A percentile compares a stretch with the other conserved stretches of the same genome.
These are phyloP conservation scores for Drosophila nigricruria DNA, from an alignment of 2,888 invertebrate species.

Conservation along the genomic window DNA sequence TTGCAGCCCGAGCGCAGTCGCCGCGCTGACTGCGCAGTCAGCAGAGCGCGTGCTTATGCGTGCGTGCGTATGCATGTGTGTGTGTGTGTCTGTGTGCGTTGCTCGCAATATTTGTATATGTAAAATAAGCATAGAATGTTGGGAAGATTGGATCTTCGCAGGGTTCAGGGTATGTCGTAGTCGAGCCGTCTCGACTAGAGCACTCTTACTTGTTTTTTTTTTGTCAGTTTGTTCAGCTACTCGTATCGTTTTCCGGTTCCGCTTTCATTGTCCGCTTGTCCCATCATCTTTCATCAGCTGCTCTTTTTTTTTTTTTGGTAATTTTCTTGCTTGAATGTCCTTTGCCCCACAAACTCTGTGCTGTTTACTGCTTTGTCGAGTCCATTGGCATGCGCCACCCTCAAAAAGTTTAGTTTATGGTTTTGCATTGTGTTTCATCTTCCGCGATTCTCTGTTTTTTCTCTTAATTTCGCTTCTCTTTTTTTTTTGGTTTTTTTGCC, in stretches of 20 bases:
- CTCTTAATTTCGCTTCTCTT: slow-evolving; percentile 18
- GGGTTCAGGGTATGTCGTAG: too few species aligned
- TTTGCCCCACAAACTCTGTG: slow-evolving; percentile 2
- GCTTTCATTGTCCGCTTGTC: slow-evolving; percentile 37
- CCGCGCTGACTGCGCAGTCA: too few species aligned
- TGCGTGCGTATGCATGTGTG: too few species aligned
- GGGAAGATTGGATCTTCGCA: too few species aligned
- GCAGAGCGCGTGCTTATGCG: too few species aligned
- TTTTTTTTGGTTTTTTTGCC: slow-evolving; percentile 28
- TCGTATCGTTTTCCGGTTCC: slow-evolving; percentile 56
- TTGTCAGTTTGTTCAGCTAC: slow-evolving; percentile 49
- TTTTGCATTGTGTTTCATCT: slow-evolving; percentile 51
- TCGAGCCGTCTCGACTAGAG: too few species aligned
- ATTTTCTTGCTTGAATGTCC: slow-evolving; percentile 63
- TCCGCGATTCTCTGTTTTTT: slow-evolving; percentile 10
- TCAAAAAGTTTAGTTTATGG: slow-evolving; percentile 56
- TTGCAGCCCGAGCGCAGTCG: too few species aligned
- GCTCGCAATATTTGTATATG: too few species aligned
- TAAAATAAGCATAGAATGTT: too few species aligned
- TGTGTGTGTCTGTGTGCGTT: too few species aligned
- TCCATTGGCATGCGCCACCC: slow-evolving; percentile 41
- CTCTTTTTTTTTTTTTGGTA: slow-evolving; percentile 37
- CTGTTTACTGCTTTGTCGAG: slow-evolving; percentile 47
- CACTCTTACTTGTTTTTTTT: too few species aligned
- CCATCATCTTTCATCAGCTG: slow-evolving; percentile 52